Percentiles rank a stretch among this genome's conserved stretches.
Conservation (phyloP, 2,797 vertebrate genomes). For the Urophycis tenuis region DNA sequence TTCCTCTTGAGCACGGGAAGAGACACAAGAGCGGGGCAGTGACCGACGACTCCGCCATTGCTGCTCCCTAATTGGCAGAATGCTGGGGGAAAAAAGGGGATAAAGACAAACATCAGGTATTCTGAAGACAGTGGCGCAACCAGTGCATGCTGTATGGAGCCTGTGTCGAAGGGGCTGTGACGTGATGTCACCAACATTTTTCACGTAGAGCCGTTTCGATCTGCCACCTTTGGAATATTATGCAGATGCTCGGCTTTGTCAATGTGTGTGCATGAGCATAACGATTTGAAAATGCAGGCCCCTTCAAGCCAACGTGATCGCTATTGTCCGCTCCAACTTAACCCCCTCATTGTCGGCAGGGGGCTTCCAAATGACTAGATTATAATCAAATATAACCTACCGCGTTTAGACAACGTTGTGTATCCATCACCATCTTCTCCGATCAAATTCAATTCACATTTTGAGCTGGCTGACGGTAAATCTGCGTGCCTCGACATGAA, state of each 20-base stretch:
- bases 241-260: background rate
- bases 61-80: constrained; percentile 40
- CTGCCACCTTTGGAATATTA: background rate
- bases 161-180: background rate
- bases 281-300: background rate
- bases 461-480: background rate
- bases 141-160: background rate
- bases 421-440: background rate
- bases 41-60: constrained; percentile 40
- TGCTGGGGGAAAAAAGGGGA: constrained; percentile 28
- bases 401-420: background rate
- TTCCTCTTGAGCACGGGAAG: constrained; percentile 10
- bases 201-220: background rate
- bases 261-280: background rate
- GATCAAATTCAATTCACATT: background rate
- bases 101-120: constrained; percentile 8
- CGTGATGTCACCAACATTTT: background rate
- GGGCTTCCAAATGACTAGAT: background rate
- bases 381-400: background rate
- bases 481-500: background rate
- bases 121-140: background rate
- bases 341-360: background rate
- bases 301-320: background rate
- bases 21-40: constrained; percentile 25
- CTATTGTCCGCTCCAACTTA: background rate